Evolutionary conservation across 2,888 invertebrate species (phyloP), one percentile per base, ranked within the genome.

Genomic region (Xestoiulus laeticollis): DNA sequence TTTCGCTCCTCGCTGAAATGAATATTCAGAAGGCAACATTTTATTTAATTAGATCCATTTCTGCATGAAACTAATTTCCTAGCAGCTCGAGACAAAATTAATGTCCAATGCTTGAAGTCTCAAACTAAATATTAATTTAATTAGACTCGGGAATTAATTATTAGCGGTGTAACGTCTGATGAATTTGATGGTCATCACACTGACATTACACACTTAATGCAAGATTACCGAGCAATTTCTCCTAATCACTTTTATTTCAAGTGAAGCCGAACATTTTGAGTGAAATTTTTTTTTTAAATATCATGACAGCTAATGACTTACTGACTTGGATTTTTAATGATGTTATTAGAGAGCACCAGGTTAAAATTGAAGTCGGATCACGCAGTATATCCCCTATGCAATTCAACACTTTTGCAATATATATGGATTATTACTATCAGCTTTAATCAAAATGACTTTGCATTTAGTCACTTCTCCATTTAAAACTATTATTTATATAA

Each of bases 41-140:
- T 78, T 78, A 78, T 78, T 78, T 78, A 78, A 78, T 78, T 78
- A 78, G 78, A 78, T 78, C 78, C 30, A 78, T 78, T 78, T 78
- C 78, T 30, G 26, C 78, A 32, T 14, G 16, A 30, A 78, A 78
- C 78, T 78, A 78, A 78, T 78, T 32, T 78, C 26, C 78, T 78
- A 4, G 22, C 59, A 59, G 10, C 78, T 78, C 78, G 78, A 26
- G 78, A 78, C 78, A 30, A 30, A 78, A 78, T 78, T 78, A 78
- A 78, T 78, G 78, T 78, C 78, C 78, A 78, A 30, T 78, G 30
- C 30, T 22, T 78, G 16, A 14, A 26, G 12, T 26, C 26, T 68
- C 12, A 22, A 10, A 30, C 78, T 78, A 30, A 78, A 78, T 78
- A 26, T 78, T 78, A 78, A 78, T 14, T 30, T 78, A 78, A 78